These are phyloP conservation scores for Zaprionus nigranus DNA, from an alignment of 1,140 invertebrate genomes.

Conservation along the genomic window DNA sequence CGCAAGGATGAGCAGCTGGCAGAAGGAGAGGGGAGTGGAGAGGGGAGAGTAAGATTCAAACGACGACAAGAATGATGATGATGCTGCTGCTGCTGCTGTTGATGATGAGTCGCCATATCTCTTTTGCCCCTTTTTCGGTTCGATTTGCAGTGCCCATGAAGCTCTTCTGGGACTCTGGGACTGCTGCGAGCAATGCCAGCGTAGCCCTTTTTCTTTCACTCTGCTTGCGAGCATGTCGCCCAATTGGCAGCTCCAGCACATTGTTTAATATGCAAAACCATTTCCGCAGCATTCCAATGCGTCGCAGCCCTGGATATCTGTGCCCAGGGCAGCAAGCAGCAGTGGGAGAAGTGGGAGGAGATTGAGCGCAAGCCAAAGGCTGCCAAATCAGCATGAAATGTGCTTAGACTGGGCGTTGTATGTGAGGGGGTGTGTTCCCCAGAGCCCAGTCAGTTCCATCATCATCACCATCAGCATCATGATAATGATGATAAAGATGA, in stretches of 20 bases:
- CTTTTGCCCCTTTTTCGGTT: constrained; percentile 25
- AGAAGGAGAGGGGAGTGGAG: too few species aligned
- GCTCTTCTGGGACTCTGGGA: constrained; percentile 35
- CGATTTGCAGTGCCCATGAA: constrained; percentile 38
- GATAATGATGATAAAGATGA: constrained; percentile 13
- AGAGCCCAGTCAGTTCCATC: constrained; percentile 3
- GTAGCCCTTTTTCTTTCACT: constrained; percentile 5
- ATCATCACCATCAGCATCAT: not conserved
- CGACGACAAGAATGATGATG: constrained; percentile 43
- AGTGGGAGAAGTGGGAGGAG: not conserved
- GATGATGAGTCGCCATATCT: constrained; percentile 56
- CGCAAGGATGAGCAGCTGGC: constrained; percentile 3
- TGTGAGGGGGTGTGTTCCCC: not conserved
- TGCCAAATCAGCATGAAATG: constrained; percentile 79
- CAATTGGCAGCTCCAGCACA: constrained; percentile 52
- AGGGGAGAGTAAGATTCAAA: not conserved
- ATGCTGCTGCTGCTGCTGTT: constrained; percentile 49
- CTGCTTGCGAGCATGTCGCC: constrained; percentile 25
- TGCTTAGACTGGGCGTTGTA: constrained; percentile 58
- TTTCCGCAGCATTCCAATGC: constrained; percentile 72
- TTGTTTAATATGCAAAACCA: constrained; percentile 83
- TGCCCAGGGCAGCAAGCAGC: not conserved
- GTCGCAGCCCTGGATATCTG: constrained; percentile 33
- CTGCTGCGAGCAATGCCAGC: constrained; percentile 3
- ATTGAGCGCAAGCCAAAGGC: constrained; percentile 56